phyloP scores from a whole-genome alignment of 2,113 vertebrate species.

The Ceyx melanurus region DNA sequence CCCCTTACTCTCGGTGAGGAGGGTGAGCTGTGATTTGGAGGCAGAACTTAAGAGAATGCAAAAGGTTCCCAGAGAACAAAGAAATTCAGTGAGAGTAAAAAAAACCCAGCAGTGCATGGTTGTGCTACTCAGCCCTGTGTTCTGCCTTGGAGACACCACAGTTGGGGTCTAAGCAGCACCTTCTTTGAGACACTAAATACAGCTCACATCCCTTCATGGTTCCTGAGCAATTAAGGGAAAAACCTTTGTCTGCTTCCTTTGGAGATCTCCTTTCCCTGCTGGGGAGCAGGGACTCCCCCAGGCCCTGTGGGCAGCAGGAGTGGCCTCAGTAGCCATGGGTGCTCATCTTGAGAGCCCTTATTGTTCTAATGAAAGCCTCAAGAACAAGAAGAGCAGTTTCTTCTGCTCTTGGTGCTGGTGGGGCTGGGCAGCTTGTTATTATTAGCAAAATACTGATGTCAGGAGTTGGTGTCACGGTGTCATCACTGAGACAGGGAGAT shows the following conservation, averaged over 20 bases:
- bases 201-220: rapidly evolving
- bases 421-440: background rate
- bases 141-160: rapidly evolving
- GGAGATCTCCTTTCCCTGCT: background rate
- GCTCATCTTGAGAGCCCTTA: background rate
- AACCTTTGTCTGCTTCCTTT: background rate
- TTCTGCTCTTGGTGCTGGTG: background rate
- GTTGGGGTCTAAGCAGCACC: background rate
- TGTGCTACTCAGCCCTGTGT: background rate
- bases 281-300: background rate
- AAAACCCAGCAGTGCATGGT: rapidly evolving
- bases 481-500: background rate
- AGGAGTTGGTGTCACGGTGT: rapidly evolving
- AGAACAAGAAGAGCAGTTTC: background rate
- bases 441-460: rapidly evolving
- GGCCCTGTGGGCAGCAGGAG: background rate
- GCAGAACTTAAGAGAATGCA: background rate
- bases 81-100: background rate
- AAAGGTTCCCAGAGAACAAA: background rate
- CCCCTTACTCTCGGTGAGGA: background rate
- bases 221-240: background rate
- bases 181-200: background rate
- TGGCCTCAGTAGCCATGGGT: background rate
- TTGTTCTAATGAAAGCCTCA: background rate
- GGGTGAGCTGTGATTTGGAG: background rate